These are phyloP conservation scores for Nannospalax galili DNA, from an alignment of 2,113 vertebrate species.

Conservation along the genomic window DNA sequence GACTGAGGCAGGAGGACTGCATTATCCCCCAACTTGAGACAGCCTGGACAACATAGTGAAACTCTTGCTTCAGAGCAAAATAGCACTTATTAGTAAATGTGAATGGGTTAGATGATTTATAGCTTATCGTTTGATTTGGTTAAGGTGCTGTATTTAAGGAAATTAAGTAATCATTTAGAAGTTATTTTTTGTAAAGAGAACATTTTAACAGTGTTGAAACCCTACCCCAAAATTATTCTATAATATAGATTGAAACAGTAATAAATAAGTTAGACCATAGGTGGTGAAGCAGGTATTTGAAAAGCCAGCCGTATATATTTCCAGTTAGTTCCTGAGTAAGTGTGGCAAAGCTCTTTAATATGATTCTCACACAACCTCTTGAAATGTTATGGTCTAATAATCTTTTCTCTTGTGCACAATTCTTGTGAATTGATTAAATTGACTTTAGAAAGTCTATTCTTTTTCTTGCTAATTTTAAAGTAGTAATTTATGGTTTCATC, in stretches of 20 bases:
- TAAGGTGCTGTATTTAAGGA: neutral
- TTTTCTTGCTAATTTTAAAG: slow-evolving; percentile 70
- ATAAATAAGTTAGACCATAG: slow-evolving; percentile 38
- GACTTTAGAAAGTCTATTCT: slow-evolving; percentile 60
- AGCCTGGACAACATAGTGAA: neutral
- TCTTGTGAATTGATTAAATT: slow-evolving; percentile 73
- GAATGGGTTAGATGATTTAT: neutral
- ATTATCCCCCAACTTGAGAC: neutral
- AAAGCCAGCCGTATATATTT: slow-evolving; percentile 54
- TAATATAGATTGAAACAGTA: neutral
- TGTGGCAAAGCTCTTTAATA: slow-evolving; percentile 44
- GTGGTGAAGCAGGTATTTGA: slow-evolving; percentile 48
- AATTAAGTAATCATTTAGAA: slow-evolving; percentile 22
- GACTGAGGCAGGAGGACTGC: neutral
- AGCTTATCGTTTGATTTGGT: neutral
- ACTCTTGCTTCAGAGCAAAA: neutral
- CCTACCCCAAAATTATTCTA: slow-evolving; percentile 1
- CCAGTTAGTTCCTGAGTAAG: slow-evolving; percentile 56
- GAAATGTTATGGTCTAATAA: slow-evolving; percentile 71
- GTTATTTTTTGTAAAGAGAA: neutral
- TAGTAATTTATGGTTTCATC: slow-evolving; percentile 75
- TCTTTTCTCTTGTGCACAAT: slow-evolving; percentile 74
- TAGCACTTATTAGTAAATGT: neutral
- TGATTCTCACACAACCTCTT: slow-evolving; percentile 60
- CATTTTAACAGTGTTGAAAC: neutral